Evolutionary conservation across 2,888 invertebrate species (phyloP), one percentile per base, ranked within the genome.

Genomic region (Andrena bicolor): DNA sequence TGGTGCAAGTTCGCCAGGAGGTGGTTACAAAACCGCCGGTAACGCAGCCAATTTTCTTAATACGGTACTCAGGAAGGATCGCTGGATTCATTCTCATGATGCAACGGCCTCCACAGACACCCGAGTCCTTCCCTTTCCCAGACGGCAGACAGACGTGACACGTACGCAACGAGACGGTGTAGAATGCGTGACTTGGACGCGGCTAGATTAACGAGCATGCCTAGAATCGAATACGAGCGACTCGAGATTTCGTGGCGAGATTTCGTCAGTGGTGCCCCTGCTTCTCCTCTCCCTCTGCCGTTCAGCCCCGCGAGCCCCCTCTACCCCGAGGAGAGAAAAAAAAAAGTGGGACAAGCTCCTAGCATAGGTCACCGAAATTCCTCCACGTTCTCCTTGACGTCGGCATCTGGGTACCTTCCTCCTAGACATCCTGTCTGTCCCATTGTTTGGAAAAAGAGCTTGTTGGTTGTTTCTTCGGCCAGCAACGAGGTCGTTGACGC

Each of bases 141-240:
- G 92, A 92, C 92, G 88, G 90, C 89, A 88, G 89, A 89, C 91
- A 92, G 92, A 92, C 92, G 90, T 88, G 90, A 91, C 92, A 92
- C 90, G 92, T 91, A 91, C 85, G 88, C 90, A 90, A 87, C 91
- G 88, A 91, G 90, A 90, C 91, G 89, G 88, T 89, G 91, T 89
- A 90, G 90, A 91, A 91, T 89, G 92, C 92, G 91, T 91, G 92
- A 92, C 91, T 91, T 90, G 91, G 90, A 91, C 91, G 90, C 89
- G 85, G 85, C 89, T 89, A 90, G 89, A 89, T 90, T 86, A 90
- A 89, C 88, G 88, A 88, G 88, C 89, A 88, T 88, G 89, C 86
- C 88, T 90, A 84, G 88, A 90, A 90, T 90, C 85, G 83, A 84
- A 87, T 76, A 84, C 78, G 72, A 75, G 68, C 60, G 70, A 64